These are phyloP conservation scores for Corythaeola cristata DNA, from an alignment of 2,113 vertebrate genomes.

Conservation along the genomic window DNA sequence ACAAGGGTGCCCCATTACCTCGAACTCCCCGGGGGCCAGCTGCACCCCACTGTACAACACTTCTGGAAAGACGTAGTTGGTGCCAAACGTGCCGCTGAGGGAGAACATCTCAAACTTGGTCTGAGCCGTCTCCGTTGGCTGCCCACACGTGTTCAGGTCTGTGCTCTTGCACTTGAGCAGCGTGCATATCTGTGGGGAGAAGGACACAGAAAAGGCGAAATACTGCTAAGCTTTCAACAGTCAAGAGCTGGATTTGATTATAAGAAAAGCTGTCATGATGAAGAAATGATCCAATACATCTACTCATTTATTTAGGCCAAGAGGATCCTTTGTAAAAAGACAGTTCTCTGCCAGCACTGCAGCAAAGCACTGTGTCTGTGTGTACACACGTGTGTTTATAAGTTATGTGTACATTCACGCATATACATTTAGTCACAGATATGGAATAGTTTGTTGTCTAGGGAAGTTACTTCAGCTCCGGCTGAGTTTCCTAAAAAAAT, in stretches of 20 bases:
- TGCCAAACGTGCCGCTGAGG: conserved; percentile 69
- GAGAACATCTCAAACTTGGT: conserved; percentile 68
- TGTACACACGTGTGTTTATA: not conserved
- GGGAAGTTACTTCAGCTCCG: not conserved
- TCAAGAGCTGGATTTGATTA: not conserved
- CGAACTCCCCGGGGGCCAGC: conserved; percentile 62
- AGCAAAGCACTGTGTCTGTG: not conserved
- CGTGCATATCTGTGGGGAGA: conserved; percentile 50
- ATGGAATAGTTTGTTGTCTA: not conserved
- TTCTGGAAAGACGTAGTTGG: conserved; percentile 67
- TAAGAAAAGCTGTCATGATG: not conserved
- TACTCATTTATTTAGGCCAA: not conserved
- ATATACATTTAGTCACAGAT: not conserved
- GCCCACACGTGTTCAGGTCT: conserved; percentile 14
- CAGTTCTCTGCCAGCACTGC: not conserved
- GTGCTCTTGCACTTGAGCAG: conserved; percentile 65
- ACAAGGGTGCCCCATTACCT: conserved; percentile 31
- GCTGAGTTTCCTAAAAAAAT: not conserved
- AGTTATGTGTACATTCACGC: not conserved
- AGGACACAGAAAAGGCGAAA: not conserved
- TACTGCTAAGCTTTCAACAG: not conserved
- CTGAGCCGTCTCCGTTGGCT: conserved; percentile 17
- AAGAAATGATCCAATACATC: not conserved
- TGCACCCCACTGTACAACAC: conserved; percentile 60
- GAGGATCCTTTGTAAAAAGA: not conserved